These are phyloP conservation scores for Prietella phreatophila DNA, from an alignment of 2,113 vertebrate species.

Conservation along the genomic window DNA sequence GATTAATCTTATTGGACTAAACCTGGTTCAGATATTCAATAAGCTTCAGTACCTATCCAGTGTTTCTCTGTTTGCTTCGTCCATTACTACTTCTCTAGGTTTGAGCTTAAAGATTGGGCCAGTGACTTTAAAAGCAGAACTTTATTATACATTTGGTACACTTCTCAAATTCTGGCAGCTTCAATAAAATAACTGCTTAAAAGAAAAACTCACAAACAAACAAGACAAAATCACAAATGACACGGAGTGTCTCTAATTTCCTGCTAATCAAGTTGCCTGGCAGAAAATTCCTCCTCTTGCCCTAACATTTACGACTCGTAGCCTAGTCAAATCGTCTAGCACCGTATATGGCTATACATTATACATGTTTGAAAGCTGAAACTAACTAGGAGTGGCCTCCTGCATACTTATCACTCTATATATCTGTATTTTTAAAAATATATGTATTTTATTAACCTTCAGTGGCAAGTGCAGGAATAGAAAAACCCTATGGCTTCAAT, in stretches of 20 bases:
- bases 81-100: not conserved
- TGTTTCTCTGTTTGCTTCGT: not conserved
- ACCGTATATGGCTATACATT: not conserved
- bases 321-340: not conserved
- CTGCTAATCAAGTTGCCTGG: slow-evolving; percentile 1
- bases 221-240: not conserved
- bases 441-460: not conserved
- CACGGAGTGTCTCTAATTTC: slow-evolving; percentile 1
- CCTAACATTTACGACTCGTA: not conserved
- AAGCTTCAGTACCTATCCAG: not conserved
- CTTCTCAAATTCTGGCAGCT: not conserved
- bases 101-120: not conserved
- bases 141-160: not conserved
- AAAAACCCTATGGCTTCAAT: not conserved
- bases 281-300: not conserved
- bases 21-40: not conserved
- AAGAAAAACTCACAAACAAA: not conserved
- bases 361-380: not conserved
- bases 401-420: not conserved
- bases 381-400: not conserved
- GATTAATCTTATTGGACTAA: not conserved
- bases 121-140: not conserved
- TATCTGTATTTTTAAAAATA: not conserved
- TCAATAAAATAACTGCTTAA: not conserved
- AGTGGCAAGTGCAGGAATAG: not conserved